A percentile compares a stretch with the other conserved stretches of the same genome.
phyloP scores from a whole-genome alignment of 2,888 invertebrate genomes.

The Pinctada fucata region DNA sequence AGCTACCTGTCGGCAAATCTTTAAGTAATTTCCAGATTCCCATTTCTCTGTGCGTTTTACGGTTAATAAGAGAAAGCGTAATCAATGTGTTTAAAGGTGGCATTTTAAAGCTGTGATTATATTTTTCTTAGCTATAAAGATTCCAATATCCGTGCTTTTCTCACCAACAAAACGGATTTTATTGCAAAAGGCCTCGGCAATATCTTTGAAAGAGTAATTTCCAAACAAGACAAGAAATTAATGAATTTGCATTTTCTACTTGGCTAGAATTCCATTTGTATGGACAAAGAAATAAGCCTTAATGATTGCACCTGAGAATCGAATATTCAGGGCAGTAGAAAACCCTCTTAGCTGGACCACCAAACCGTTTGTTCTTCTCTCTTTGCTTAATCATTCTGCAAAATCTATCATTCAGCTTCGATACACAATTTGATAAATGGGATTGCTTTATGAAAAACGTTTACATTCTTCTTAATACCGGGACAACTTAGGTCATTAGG shows the following conservation, averaged over 20 bases:
- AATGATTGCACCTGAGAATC: not conserved
- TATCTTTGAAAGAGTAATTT: not conserved
- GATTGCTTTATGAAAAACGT: too few species aligned
- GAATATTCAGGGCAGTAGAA: not conserved
- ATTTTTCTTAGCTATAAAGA: constrained; percentile 4
- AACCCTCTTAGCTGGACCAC: not conserved
- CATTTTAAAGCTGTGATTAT: constrained; percentile 2
- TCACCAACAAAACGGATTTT: not conserved
- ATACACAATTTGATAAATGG: too few species aligned
- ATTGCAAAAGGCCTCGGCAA: constrained; percentile 1
- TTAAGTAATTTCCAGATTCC: not conserved
- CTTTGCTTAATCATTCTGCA: not conserved
- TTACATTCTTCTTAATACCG: too few species aligned
- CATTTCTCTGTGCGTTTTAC: not conserved
- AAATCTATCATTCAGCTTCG: not conserved
- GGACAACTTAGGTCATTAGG: too few species aligned
- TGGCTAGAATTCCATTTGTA: constrained; percentile 2
- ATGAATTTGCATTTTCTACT: constrained; percentile 2
- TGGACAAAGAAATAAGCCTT: not conserved
- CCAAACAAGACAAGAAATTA: constrained; percentile 1
- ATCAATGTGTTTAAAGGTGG: constrained; percentile 1
- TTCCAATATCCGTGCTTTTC: not conserved
- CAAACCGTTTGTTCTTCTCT: not conserved
- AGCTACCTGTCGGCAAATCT: not conserved
- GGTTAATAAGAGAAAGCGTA: not conserved